These are phyloP conservation scores for Madoqua kirkii DNA, from an alignment of 2,113 vertebrate genomes.

Conservation along the genomic window DNA sequence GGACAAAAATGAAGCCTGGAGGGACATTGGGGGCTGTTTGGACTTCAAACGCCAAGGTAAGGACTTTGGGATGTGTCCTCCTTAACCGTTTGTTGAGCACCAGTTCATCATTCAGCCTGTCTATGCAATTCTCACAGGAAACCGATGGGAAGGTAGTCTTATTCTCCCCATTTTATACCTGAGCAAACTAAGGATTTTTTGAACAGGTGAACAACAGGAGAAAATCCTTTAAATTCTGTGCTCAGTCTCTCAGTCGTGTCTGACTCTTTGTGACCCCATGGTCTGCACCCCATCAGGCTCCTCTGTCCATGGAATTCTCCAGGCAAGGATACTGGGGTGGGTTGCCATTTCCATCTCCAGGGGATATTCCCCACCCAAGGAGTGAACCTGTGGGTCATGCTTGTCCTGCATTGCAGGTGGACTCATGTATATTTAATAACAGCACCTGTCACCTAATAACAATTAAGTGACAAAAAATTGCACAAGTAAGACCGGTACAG, in stretches of 20 bases:
- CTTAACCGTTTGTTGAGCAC: background rate
- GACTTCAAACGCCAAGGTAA: background rate
- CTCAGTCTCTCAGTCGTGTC: background rate
- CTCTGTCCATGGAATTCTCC: background rate
- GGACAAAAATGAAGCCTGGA: background rate
- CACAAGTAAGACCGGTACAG: background rate
- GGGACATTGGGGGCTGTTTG: background rate
- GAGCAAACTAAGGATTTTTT: background rate
- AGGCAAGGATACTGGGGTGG: background rate
- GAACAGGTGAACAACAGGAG: background rate
- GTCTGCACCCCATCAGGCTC: background rate
- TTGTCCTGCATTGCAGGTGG: background rate
- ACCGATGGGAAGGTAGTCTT: background rate
- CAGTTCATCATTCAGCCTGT: background rate
- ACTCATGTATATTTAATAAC: background rate
- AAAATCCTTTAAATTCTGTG: background rate
- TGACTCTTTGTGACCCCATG: background rate
- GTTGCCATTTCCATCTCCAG: background rate
- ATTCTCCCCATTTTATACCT: background rate
- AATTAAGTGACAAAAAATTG: background rate
- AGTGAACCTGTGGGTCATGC: rapidly evolving
- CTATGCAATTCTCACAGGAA: background rate
- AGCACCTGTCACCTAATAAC: background rate
- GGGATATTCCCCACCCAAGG: background rate
- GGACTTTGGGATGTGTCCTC: background rate